Evolutionary conservation across 2,113 vertebrate species (phyloP).

Genomic region (Brachirus orientalis): DNA sequence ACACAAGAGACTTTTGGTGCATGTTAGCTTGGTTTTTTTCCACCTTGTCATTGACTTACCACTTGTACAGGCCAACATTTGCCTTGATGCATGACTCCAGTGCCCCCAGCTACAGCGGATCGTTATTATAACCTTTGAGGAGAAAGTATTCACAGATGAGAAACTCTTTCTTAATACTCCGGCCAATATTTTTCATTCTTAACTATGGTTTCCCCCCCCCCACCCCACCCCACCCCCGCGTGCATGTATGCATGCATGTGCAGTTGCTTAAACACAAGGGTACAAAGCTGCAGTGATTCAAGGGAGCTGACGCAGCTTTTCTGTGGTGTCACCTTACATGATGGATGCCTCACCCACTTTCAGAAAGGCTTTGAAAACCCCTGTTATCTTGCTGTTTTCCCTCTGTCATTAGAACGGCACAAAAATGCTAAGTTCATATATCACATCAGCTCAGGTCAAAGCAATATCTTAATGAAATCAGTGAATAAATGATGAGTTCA

Average conservation of each 20-base stretch:
- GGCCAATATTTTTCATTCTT: slow-evolving; percentile 55
- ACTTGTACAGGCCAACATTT: slow-evolving; percentile 77
- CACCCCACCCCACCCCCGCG: no score
- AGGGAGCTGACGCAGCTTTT: slow-evolving; percentile 70
- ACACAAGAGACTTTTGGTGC: slow-evolving; percentile 55
- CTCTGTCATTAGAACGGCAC: slow-evolving; percentile 44
- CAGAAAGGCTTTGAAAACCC: slow-evolving; percentile 63
- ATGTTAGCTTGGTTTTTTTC: slow-evolving; percentile 58
- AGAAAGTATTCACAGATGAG: slow-evolving; percentile 61
- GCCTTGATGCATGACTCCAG: slow-evolving; percentile 76
- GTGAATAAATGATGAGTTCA: slow-evolving; percentile 76
- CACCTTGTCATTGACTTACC: slow-evolving; percentile 77
- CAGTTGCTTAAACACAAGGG: slow-evolving; percentile 53
- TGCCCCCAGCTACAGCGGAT: slow-evolving; percentile 66
- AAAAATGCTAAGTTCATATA: slow-evolving; percentile 68
- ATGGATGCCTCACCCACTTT: slow-evolving; percentile 72
- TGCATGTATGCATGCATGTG: neutral
- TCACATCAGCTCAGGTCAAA: slow-evolving; percentile 48
- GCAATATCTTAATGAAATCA: slow-evolving; percentile 70
- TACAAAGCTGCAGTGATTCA: slow-evolving; percentile 56
- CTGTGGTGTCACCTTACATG: slow-evolving; percentile 71
- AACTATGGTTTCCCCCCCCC: slow-evolving; percentile 2
- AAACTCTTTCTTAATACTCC: slow-evolving; percentile 56
- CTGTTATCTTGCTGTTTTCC: slow-evolving; percentile 63
- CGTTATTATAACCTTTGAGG: slow-evolving; percentile 75